Conservation (phyloP, 2,797 vertebrate genomes). For the Hippocampus kuda region DNA sequence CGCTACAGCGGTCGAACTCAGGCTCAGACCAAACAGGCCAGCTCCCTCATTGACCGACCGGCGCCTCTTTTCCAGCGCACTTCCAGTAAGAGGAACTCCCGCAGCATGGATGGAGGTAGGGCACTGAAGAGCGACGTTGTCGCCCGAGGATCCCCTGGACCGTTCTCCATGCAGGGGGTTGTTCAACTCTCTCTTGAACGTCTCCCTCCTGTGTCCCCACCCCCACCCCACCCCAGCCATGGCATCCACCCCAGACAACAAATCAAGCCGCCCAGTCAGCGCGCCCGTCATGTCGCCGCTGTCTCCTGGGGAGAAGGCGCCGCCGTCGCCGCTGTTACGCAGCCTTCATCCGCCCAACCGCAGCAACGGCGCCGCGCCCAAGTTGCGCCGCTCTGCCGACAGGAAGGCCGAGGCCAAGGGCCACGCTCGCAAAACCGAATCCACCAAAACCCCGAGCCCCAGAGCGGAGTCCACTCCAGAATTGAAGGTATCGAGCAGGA, state of each 20-base stretch:
- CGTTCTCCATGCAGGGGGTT: too few species aligned
- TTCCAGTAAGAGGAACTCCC: constrained; percentile 86
- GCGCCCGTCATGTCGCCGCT: constrained; percentile 76
- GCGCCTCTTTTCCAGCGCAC: constrained; percentile 90
- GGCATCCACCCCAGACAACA: constrained; percentile 79
- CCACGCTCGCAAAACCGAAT: constrained; percentile 55
- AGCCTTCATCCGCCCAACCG: constrained; percentile 30
- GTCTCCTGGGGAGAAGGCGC: constrained; percentile 52
- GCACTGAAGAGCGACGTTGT: too few species aligned
- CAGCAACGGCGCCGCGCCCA: constrained; percentile 40
- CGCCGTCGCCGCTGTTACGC: constrained; percentile 37
- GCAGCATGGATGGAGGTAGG: constrained; percentile 89
- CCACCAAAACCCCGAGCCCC: constrained; percentile 51
- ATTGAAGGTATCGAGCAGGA: constrained; percentile 67
- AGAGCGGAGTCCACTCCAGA: constrained; percentile 60
- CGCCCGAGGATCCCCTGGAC: too few species aligned
- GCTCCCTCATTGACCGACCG: constrained; percentile 88
- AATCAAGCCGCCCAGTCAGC: constrained; percentile 82
- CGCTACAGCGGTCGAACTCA: constrained; percentile 95
- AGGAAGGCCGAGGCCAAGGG: constrained; percentile 64
- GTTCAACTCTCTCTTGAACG: background rate
- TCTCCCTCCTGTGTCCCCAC: background rate
- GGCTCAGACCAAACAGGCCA: constrained; percentile 90
- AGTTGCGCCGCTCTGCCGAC: constrained; percentile 38
- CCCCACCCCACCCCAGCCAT: constrained; percentile 53